These are phyloP conservation scores for Rotaria magnacalcarata DNA, from an alignment of 2,888 invertebrate genomes.

Conservation along the genomic window DNA sequence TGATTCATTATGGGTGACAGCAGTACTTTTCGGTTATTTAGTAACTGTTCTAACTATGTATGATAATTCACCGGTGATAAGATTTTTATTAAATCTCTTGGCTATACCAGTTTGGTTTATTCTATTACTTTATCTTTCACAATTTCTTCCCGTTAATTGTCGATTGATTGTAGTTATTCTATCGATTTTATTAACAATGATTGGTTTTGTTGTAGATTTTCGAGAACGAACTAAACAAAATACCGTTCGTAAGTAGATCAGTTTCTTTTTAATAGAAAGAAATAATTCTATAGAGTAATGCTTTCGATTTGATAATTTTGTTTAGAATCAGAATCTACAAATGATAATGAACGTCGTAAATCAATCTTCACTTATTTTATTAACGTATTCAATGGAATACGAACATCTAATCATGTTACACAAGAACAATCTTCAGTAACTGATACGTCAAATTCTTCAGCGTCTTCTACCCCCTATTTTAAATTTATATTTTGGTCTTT, in stretches of 20 bases:
- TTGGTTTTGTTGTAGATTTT: background rate
- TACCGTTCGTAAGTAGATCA: background rate
- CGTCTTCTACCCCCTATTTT: background rate
- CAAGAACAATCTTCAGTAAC: background rate
- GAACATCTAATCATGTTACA: background rate
- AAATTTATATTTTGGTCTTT: background rate
- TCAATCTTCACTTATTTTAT: background rate
- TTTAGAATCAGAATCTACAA: background rate
- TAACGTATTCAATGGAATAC: background rate
- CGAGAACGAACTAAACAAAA: background rate
- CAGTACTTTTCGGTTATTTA: background rate
- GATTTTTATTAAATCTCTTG: background rate
- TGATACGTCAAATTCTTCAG: background rate
- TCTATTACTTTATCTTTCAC: background rate
- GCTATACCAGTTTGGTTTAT: conserved; percentile 17
- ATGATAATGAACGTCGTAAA: background rate
- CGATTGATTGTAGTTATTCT: background rate
- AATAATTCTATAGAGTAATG: too few relatives aligned
- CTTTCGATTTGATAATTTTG: background rate
- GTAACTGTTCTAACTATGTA: background rate
- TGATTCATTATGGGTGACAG: background rate
- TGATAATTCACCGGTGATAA: background rate
- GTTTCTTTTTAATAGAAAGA: background rate
- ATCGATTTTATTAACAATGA: background rate
- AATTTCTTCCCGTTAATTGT: background rate